These are phyloP conservation scores for Osedax fenrisi DNA, from an alignment of 2,888 invertebrate genomes.

Conservation along the genomic window DNA sequence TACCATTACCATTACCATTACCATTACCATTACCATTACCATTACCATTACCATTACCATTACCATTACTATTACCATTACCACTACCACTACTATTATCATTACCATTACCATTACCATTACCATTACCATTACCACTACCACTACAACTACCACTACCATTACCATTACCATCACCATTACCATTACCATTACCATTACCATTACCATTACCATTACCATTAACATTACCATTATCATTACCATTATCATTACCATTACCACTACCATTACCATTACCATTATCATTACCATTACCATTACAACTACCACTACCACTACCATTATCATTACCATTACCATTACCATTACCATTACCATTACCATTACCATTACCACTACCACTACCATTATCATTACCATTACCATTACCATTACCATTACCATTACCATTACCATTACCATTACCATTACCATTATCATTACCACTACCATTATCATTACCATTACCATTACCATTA, in stretches of 20 bases:
- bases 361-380: background rate
- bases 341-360: background rate
- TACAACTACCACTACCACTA: background rate
- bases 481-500: background rate
- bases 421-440: background rate
- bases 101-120: conserved; percentile 12
- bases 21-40: conserved; percentile 18
- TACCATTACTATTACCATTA: background rate
- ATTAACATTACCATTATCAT: background rate
- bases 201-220: background rate
- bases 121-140: background rate
- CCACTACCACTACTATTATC: conserved; percentile 2
- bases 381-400: background rate
- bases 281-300: background rate
- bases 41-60: conserved; percentile 9
- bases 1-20: conserved; percentile 17
- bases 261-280: background rate
- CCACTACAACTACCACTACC: too few relatives aligned
- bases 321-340: background rate
- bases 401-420: background rate
- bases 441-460: background rate
- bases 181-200: conserved; percentile 16
- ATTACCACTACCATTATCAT: background rate
- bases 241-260: background rate
- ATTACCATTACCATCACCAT: too few relatives aligned